phyloP scores from a whole-genome alignment of 2,113 vertebrate species.

The Rousettus leschenaultii region DNA sequence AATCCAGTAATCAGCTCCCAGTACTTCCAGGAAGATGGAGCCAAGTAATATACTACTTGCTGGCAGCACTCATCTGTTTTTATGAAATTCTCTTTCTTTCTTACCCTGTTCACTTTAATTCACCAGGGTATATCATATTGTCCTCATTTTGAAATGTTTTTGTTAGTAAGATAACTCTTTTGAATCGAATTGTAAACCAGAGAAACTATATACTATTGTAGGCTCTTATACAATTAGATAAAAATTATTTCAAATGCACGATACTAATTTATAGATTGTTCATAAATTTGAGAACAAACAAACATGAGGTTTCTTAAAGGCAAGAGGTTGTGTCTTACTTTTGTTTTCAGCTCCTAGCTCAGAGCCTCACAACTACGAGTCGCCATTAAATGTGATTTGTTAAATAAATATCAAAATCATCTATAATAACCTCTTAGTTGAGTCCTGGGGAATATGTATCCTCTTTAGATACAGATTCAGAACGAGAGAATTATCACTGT shows the following conservation, averaged over 20 bases:
- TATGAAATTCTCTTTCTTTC: conserved; percentile 12
- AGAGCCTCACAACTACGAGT: neutral
- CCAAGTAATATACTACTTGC: neutral
- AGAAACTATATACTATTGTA: neutral
- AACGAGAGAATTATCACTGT: neutral
- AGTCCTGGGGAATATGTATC: neutral
- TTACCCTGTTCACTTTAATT: neutral
- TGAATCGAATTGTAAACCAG: neutral
- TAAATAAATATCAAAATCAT: neutral
- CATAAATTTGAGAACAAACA: neutral
- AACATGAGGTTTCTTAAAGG: neutral
- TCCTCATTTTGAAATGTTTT: neutral
- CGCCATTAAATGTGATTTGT: neutral
- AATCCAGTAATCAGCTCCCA: neutral
- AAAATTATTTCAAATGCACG: neutral
- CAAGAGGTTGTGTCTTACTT: neutral
- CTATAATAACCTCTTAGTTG: neutral
- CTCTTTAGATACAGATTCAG: neutral
- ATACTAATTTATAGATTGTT: neutral
- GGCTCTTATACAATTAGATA: neutral
- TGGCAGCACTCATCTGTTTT: neutral
- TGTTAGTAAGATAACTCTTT: neutral
- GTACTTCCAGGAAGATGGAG: neutral
- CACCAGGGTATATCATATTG: neutral
- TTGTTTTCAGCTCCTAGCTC: neutral